Percentiles rank a stretch among this genome's conserved stretches.
phyloP scores from a whole-genome alignment of 2,888 invertebrate species.

The Hydrotaea diabolus region DNA sequence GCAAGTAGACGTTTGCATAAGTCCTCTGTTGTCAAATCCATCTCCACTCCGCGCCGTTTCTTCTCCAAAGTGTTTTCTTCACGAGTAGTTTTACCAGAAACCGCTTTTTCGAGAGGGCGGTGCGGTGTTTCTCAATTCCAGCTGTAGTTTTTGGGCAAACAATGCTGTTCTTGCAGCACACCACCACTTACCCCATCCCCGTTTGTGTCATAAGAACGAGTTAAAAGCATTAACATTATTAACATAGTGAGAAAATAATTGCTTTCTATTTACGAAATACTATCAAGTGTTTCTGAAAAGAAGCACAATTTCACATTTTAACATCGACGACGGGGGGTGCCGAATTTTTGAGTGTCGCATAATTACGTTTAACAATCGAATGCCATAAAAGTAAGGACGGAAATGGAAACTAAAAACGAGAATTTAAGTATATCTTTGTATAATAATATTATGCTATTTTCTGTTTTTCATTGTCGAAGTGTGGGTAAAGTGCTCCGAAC shows the following conservation, averaged over 20 bases:
- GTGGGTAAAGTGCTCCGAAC: too few relatives aligned
- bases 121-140: not conserved
- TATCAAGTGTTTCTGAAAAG: not conserved
- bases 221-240: slow-evolving; percentile 26
- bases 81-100: not conserved
- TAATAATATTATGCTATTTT: too few relatives aligned
- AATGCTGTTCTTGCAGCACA: not conserved
- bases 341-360: too few relatives aligned
- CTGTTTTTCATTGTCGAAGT: too few relatives aligned
- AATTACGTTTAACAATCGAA: too few relatives aligned
- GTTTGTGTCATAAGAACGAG: not conserved
- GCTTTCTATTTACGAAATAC: slow-evolving; percentile 19
- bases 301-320: not conserved
- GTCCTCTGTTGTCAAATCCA: not conserved
- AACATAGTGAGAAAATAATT: slow-evolving; percentile 33
- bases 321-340: not conserved
- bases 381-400: too few relatives aligned
- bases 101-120: not conserved
- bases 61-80: too few relatives aligned
- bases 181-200: not conserved
- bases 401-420: too few relatives aligned
- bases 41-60: not conserved
- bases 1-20: not conserved
- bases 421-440: too few relatives aligned
- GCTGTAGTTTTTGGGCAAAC: not conserved